Evolutionary conservation across 2,888 invertebrate species (phyloP).

Genomic region (Mythimna pallens): DNA sequence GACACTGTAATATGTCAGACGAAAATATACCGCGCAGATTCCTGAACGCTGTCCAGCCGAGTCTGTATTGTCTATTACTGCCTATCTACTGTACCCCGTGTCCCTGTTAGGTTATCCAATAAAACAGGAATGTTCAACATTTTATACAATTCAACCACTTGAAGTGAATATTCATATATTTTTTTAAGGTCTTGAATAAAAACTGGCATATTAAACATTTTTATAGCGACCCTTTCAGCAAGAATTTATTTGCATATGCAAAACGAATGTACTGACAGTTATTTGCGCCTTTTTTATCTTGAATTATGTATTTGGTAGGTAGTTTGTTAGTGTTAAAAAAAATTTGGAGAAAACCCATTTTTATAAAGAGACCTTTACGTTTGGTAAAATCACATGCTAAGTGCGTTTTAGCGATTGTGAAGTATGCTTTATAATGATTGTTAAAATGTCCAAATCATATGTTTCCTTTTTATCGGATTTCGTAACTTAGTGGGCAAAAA

Average conservation of each 20-base stretch:
- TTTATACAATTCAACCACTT: constrained; percentile 6
- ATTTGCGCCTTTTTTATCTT: neutral
- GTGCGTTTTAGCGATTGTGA: no score
- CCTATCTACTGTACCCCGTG: no score
- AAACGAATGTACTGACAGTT: constrained; percentile 1
- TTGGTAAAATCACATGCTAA: no score
- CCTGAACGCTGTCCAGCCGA: no score
- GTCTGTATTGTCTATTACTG: no score
- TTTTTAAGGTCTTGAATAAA: constrained; percentile 34
- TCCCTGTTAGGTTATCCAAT: neutral
- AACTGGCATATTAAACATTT: constrained; percentile 40
- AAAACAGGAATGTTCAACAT: neutral
- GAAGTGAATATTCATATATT: constrained; percentile 36
- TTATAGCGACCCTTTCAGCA: constrained; percentile 31
- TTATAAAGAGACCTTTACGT: no score
- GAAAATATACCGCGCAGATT: no score
- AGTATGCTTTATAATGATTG: no score
- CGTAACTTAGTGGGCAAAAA: no score
- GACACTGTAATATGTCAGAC: no score
- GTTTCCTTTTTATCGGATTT: no score
- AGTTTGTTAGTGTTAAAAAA: neutral
- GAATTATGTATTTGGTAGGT: neutral
- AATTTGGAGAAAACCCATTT: neutral
- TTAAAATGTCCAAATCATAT: no score
- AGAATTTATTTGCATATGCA: constrained; percentile 35